phyloP scores from a whole-genome alignment of 53 echinoderm and acorn worm species.

The Stichopus horrens region DNA sequence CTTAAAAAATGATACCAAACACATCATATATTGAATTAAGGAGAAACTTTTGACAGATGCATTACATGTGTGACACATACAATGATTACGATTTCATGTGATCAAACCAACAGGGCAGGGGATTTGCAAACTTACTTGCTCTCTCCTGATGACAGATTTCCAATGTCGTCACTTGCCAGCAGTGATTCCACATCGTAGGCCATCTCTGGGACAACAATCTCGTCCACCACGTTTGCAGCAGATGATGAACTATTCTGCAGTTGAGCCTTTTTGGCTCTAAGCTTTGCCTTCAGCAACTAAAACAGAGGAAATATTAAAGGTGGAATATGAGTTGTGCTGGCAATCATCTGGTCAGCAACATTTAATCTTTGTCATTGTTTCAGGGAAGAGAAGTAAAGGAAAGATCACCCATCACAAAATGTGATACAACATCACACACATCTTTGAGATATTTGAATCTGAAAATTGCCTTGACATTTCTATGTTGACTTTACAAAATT shows the following conservation, averaged over 20 bases:
- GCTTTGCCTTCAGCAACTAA: conserved; percentile 82
- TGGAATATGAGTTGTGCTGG: too few species aligned
- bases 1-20: too few species aligned
- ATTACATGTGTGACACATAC: too few species aligned
- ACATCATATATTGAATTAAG: background rate
- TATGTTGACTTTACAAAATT: too few species aligned
- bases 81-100: background rate
- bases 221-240: conserved; percentile 57
- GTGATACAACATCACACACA: too few species aligned
- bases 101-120: background rate
- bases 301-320: background rate
- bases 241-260: conserved; percentile 47
- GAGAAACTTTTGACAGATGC: background rate
- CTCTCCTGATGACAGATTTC: conserved; percentile 60
- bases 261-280: conserved; percentile 72
- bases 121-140: conserved; percentile 72
- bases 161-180: conserved; percentile 79
- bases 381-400: too few species aligned
- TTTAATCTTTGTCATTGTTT: too few species aligned
- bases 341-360: too few species aligned
- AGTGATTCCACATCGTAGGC: conserved; percentile 87
- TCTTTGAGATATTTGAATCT: too few species aligned
- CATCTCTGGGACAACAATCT: conserved; percentile 90
- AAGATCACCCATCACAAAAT: too few species aligned
- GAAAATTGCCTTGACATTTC: too few species aligned